Evolutionary conservation across 2,113 vertebrate genomes (phyloP), one percentile per base, ranked within the genome.

Genomic region (Alethe diademata): DNA sequence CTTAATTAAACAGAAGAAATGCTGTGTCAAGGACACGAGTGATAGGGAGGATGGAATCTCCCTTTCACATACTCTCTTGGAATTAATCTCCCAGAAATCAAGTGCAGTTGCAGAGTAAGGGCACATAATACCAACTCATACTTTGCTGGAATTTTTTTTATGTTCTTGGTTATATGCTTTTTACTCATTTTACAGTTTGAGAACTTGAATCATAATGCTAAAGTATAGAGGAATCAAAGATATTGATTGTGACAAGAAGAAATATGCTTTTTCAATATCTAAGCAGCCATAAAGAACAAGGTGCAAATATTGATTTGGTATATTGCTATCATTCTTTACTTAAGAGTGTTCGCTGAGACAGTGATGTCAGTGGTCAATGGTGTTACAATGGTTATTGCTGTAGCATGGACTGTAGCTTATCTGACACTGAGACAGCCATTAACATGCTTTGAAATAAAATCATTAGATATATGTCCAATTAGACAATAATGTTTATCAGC

Each of bases 241-340:
- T 74, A 83, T 71, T 53, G 75, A 92, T 88, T 92, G 86, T 89
- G 70, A 80, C 60, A 88, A 62, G 50, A 91, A 85, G 82, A 95
- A 88, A 67, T 47, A 93, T 9, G 11, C 1, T 86, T 92, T 96
- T 90, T 71, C 86, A 67, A 40, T 93, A 74, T n/a, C 72, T 80
- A 91, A 86, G 71, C 48, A 93, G 40, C 58, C 73, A 53, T 72
- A 69, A 79, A 58, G 72, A 88, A 43, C 40, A 88, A 92, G 73
- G 72, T 93, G 65, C 43, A 91, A 74, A 67, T 92, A 94, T 93
- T 78, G 89, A 95, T 92, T 91, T 78, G 50, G 19, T 64, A 81
- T 90, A 96, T 96, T 95, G 69, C 76, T 92, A 19, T 80, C 89
- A 86, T 95, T 87, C 74, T 84, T 96, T 92, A 95, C 76, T 94